Conservation (phyloP, 2,888 invertebrate species). For the Phoenoteleia sp. region DNA sequence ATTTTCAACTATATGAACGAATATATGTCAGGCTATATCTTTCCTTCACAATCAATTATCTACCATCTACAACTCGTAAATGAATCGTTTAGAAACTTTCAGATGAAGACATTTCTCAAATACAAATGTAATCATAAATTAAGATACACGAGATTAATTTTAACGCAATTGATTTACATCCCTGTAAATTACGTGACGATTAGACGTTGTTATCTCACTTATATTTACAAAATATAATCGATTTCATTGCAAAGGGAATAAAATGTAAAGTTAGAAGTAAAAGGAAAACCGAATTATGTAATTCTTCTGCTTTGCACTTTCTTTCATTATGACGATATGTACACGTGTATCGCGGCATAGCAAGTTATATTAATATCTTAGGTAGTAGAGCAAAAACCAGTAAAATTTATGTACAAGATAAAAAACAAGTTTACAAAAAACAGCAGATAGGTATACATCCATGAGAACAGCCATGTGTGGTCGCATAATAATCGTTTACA, state of each 20-base stretch:
- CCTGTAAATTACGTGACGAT: conserved; percentile 45
- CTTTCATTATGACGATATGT: no score
- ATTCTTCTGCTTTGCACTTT: no score
- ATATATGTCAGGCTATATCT: conserved; percentile 51
- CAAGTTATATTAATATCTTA: conserved; percentile 59
- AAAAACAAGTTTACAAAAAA: conserved; percentile 55
- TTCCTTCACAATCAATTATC: conserved; percentile 66
- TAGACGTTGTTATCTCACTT: no score
- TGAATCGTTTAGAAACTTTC: conserved; percentile 52
- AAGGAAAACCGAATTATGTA: no score
- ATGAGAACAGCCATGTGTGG: conserved; percentile 65
- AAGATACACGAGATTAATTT: conserved; percentile 34
- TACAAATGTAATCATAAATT: conserved; percentile 63
- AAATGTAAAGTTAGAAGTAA: no score
- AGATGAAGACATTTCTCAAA: conserved; percentile 58
- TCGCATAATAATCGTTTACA: conserved; percentile 40
- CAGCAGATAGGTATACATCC: conserved; percentile 38
- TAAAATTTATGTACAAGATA: conserved; percentile 66
- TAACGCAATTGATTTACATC: no score
- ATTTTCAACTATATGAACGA: conserved; percentile 26
- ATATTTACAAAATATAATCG: no score
- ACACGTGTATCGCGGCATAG: no score
- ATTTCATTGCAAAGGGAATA: no score
- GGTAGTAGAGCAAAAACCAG: conserved; percentile 54
- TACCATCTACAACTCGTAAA: conserved; percentile 64